Evolutionary conservation across 2,888 invertebrate genomes (phyloP).

Genomic region (Polydrusus pterygomalis): DNA sequence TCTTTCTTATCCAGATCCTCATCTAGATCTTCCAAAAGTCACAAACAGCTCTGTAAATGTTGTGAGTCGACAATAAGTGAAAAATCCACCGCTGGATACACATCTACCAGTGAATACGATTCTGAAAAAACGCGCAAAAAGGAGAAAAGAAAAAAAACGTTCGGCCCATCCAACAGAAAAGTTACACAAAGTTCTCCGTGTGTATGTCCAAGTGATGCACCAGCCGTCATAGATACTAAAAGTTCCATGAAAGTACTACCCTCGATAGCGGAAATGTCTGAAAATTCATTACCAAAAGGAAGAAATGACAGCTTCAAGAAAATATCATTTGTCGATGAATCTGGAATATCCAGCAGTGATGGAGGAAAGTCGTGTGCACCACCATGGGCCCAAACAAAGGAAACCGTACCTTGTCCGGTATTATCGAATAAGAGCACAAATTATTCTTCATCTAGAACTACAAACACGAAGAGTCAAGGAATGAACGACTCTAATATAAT

Average conservation of each 20-base stretch:
- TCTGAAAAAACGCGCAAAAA: constrained; percentile 44
- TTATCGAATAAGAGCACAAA: constrained; percentile 45
- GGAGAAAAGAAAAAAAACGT: constrained; percentile 27
- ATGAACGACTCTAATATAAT: constrained; percentile 21
- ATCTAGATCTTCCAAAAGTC: constrained; percentile 29
- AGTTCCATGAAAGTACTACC: constrained; percentile 61
- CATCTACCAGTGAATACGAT: constrained; percentile 54
- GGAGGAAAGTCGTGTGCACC: constrained; percentile 48
- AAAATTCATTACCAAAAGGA: constrained; percentile 53
- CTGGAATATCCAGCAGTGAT: constrained; percentile 51
- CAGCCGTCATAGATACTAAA: constrained; percentile 60
- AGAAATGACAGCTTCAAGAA: constrained; percentile 40
- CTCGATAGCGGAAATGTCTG: constrained; percentile 62
- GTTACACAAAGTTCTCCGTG: constrained; percentile 45
- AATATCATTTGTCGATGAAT: constrained; percentile 50
- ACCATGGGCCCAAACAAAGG: constrained; percentile 43
- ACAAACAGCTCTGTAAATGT: constrained; percentile 51
- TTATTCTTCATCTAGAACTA: constrained; percentile 38
- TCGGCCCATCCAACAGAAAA: constrained; percentile 16
- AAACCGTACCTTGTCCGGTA: constrained; percentile 50
- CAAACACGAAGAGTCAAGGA: constrained; percentile 23
- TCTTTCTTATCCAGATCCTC: constrained; percentile 50
- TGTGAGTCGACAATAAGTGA: constrained; percentile 50
- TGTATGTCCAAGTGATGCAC: constrained; percentile 50
- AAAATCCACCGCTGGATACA: constrained; percentile 39